These are phyloP conservation scores for Drosophila siamana DNA, from an alignment of 2,888 invertebrate species.

Conservation along the genomic window DNA sequence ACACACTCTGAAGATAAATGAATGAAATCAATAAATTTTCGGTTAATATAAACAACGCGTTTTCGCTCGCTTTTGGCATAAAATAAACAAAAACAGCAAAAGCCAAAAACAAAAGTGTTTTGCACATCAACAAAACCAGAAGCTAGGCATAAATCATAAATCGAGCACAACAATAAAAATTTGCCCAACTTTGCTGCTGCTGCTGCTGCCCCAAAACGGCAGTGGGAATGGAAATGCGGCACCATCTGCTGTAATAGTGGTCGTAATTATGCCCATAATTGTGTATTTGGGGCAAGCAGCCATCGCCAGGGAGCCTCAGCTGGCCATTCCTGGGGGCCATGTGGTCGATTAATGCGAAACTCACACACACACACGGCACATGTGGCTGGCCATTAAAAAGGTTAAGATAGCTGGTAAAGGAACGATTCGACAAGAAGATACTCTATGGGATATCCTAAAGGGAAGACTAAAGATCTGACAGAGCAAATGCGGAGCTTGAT, in stretches of 20 bases:
- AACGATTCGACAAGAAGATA: too few relatives aligned
- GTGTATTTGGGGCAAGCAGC: constrained; percentile 10
- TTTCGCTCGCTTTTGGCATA: constrained; percentile 6
- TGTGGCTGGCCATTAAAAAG: constrained; percentile 24
- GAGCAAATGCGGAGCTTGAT: too few relatives aligned
- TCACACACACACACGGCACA: constrained; percentile 2
- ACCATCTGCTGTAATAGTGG: constrained; percentile 42
- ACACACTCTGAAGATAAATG: constrained; percentile 23
- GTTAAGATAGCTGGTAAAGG: constrained; percentile 5
- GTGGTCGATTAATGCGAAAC: constrained; percentile 41
- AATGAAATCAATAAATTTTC: constrained; percentile 49
- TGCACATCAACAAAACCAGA: constrained; percentile 18
- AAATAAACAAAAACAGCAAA: constrained; percentile 35
- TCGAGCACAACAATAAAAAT: constrained; percentile 26
- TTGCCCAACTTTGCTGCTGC: constrained; percentile 14
- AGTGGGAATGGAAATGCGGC: constrained; percentile 32
- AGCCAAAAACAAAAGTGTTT: constrained; percentile 1
- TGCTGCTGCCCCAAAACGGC: constrained; percentile 9
- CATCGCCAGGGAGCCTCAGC: constrained; percentile 1
- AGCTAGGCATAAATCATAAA: constrained; percentile 42
- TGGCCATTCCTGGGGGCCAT: constrained; percentile 30
- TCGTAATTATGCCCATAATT: constrained; percentile 19
- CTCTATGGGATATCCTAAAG: too few relatives aligned
- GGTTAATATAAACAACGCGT: constrained; percentile 38
- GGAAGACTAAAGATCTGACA: too few relatives aligned